Conservation (phyloP, 2,113 vertebrate species). For the Apodemus sylvaticus region DNA sequence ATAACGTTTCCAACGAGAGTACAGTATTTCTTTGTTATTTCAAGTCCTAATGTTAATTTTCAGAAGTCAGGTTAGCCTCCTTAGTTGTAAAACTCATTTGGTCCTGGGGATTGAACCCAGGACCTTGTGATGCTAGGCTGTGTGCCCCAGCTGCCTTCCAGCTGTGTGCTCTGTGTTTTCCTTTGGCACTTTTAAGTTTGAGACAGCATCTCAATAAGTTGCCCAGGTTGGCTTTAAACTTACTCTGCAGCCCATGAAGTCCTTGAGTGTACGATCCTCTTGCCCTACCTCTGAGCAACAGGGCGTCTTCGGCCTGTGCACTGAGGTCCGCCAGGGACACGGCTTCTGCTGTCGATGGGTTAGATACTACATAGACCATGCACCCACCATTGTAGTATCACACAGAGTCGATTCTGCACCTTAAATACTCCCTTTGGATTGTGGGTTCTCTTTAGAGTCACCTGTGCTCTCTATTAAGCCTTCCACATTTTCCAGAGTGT, state of each 20-base stretch:
- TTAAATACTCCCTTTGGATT: not conserved
- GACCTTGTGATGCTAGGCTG: not conserved
- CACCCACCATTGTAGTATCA: not conserved
- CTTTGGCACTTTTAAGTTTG: not conserved
- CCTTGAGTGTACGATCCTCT: not conserved
- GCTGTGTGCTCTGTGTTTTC: not conserved
- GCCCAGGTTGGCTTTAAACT: not conserved
- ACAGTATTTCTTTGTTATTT: slow-evolving; percentile 37
- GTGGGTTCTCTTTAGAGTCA: not conserved
- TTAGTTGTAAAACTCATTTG: not conserved
- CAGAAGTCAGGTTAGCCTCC: not conserved
- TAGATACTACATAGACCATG: not conserved
- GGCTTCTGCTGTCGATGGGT: slow-evolving; percentile 9
- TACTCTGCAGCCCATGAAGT: not conserved
- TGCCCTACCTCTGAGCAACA: not conserved
- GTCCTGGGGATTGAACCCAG: not conserved
- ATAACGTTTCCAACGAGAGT: not conserved
- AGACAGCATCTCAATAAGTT: not conserved
- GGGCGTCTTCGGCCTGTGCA: not conserved
- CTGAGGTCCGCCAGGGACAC: not conserved
- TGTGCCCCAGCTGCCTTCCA: not conserved
- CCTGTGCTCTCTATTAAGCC: not conserved
- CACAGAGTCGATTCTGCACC: not conserved
- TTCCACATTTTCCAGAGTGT: slow-evolving; percentile 9
- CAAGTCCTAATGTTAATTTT: slow-evolving; percentile 10